phyloP scores from a whole-genome alignment of 2,113 vertebrate species.

The Tragulus kanchil region DNA sequence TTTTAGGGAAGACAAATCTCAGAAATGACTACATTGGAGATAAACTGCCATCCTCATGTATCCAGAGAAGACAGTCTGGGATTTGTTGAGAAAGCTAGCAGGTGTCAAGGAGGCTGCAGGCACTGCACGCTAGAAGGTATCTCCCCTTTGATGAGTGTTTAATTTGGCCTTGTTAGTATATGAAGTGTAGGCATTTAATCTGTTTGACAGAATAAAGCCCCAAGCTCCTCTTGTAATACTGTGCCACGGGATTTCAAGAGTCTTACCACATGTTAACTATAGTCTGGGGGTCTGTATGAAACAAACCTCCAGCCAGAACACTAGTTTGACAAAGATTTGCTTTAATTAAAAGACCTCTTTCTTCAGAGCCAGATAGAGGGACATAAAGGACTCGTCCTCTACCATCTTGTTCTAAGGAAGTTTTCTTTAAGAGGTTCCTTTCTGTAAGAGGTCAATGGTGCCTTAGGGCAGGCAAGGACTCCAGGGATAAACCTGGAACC shows the following conservation, averaged over 20 bases:
- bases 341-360: constrained; percentile 75
- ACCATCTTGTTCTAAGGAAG: neutral
- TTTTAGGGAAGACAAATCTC: constrained; percentile 60
- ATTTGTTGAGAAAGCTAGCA: constrained; percentile 29
- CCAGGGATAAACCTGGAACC: no score
- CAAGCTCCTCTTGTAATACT: constrained; percentile 46
- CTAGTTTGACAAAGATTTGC: constrained; percentile 61
- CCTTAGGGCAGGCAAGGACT: neutral
- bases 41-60: constrained; percentile 1
- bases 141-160: constrained; percentile 66
- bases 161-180: constrained; percentile 66
- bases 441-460: neutral
- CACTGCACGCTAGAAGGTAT: neutral
- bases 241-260: neutral
- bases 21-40: neutral
- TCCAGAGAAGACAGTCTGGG: neutral
- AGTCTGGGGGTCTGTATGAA: constrained; percentile 37
- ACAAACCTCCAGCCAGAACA: constrained; percentile 61
- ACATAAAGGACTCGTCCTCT: neutral
- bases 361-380: neutral
- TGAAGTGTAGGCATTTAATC: constrained; percentile 67
- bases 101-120: constrained; percentile 15
- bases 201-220: constrained; percentile 2
- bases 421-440: neutral
- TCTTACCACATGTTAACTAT: constrained; percentile 31